Base-by-base conservation (phyloP, 1,140 invertebrate species). In the Tribolium madens region DNA sequence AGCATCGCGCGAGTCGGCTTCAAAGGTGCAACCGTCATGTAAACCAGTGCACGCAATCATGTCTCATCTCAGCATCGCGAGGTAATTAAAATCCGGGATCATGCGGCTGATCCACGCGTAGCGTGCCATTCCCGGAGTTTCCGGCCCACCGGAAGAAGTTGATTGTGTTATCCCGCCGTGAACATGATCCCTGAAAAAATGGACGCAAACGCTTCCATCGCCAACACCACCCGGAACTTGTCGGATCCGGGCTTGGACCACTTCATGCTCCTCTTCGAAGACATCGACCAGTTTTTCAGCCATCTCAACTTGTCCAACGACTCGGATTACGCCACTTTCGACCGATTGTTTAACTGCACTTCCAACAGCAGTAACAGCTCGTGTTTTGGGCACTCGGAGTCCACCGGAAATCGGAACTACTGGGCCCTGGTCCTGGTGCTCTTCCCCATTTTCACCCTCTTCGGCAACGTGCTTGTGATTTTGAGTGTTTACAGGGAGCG, bases 401-500 rank as follows among this genome's bases (percentile, higher is more conserved):
- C 46, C 6, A n/a, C 9, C 26, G 42, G n/a, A 13, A 17, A 10
- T 6, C 52, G 14, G 71, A 86, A 85, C 73, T 86, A 85, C 68
- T 86, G 84, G 85, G 85, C 84, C 14, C 68, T 86, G 13, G 78
- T 96, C 76, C 87, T 98, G 73, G 89, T 98, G 71, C 88, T 98
- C 76, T 97, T 98, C 84, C 96, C 97, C 14, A 92, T 98, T 83
- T 92, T 98, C 79, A 98, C 97, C 1, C 89, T 99, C 6, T 98
- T 99, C 87, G 97, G 97, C 26, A 99, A 99, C 88, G 93, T 98
- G 48, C 91, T 99, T 74, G 97, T 99, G 77, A 99, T 99, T 81
- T 87, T 98, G 79, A 96, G 95, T 86, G 98, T 99, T 12, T 93
- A 93, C 79, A 90, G 95, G 68, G 97, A 98, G 87, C 89, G 96